A percentile compares a stretch with the other conserved stretches of the same genome.
Conservation (phyloP, 2,888 invertebrate genomes). For the Netelia melanura region DNA sequence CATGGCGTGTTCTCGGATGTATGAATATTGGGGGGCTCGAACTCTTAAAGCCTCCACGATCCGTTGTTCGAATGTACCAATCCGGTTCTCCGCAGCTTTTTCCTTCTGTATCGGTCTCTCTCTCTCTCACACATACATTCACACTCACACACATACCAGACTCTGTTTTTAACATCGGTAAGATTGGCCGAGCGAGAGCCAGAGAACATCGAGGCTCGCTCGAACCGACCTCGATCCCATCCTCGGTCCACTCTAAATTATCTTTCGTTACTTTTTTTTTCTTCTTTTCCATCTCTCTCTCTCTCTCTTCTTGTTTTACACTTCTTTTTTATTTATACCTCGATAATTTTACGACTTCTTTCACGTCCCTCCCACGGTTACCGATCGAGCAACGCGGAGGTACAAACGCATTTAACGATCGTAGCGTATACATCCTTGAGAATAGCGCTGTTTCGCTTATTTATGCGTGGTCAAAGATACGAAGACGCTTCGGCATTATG, state of each 20-base stretch:
- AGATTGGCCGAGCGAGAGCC: no score
- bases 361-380: neutral
- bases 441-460: neutral
- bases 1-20: neutral
- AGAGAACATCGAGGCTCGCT: no score
- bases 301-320: neutral
- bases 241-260: neutral
- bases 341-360: neutral
- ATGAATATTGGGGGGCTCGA: slow-evolving; percentile 47
- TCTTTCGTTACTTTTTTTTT: no score
- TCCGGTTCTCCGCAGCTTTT: slow-evolving; percentile 53
- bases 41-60: slow-evolving; percentile 26
- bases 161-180: no score
- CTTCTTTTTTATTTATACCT: neutral
- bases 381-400: neutral
- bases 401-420: neutral
- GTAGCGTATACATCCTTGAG: neutral
- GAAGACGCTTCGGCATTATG: neutral
- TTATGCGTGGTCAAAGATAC: neutral
- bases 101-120: neutral
- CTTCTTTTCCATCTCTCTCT: no score
- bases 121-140: neutral
- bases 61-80: slow-evolving; percentile 65
- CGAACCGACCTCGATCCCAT: neutral
- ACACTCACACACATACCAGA: no score